Evolutionary conservation across 53 echinoderm and acorn worm genomes (phyloP).

Genomic region (Echinometra lucunter): DNA sequence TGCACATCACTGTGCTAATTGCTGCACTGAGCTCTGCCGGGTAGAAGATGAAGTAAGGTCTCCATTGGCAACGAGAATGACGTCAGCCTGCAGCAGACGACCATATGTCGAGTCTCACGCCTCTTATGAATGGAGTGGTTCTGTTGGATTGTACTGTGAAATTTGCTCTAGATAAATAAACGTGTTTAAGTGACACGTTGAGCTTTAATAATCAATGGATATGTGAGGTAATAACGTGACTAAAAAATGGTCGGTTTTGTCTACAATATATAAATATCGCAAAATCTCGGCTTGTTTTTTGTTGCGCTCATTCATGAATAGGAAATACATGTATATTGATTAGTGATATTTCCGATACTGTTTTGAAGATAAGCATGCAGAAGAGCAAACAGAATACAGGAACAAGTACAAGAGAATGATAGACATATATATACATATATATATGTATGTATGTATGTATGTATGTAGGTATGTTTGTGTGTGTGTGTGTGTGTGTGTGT

Average conservation of each 20-base stretch:
- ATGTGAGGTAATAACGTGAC: background rate
- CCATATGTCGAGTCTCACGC: slow-evolving; percentile 67
- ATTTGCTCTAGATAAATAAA: slow-evolving; percentile 13
- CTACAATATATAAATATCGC: too few species aligned
- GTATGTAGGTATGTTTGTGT: too few species aligned
- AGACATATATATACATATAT: too few species aligned
- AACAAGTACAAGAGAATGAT: too few species aligned
- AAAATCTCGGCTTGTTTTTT: too few species aligned
- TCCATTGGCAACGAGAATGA: slow-evolving; percentile 54
- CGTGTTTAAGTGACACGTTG: slow-evolving; percentile 30
- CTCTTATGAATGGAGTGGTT: slow-evolving; percentile 52
- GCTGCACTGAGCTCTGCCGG: background rate
- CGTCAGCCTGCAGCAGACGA: slow-evolving; percentile 58
- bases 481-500: too few species aligned
- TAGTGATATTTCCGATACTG: too few species aligned
- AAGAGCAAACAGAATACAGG: too few species aligned
- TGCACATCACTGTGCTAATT: background rate
- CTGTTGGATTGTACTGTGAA: slow-evolving; percentile 48
- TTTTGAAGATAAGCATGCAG: too few species aligned
- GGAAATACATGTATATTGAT: too few species aligned
- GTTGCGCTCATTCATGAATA: too few species aligned
- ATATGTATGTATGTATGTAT: too few species aligned
- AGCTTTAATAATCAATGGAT: background rate
- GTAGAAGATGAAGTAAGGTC: slow-evolving; percentile 20
- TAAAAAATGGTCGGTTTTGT: background rate